phyloP scores from a whole-genome alignment of 1,140 invertebrate species.

The Pentalonia nigronervosa region DNA sequence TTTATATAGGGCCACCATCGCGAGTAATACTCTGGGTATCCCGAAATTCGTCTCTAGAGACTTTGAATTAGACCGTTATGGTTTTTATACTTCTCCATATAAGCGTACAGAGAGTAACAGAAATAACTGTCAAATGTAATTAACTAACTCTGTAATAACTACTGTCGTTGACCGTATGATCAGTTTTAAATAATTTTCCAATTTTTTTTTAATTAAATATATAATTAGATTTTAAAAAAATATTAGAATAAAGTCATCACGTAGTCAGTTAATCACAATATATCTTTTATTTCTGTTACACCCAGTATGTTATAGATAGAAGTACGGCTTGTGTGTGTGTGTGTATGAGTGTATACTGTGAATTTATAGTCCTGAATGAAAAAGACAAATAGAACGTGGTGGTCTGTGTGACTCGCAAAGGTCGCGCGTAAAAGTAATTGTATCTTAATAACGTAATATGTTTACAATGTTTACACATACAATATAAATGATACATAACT shows the following conservation, averaged over 20 bases:
- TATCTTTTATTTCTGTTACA: background rate
- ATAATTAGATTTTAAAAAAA: too few species aligned
- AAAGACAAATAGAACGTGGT: background rate
- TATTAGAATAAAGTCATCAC: background rate
- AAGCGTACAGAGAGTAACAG: background rate
- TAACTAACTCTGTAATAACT: background rate
- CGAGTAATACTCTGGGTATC: background rate
- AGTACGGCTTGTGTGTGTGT: background rate
- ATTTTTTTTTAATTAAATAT: too few species aligned
- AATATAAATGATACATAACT: constrained; percentile 5
- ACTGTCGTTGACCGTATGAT: too few species aligned
- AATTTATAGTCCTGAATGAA: background rate
- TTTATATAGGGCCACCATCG: background rate
- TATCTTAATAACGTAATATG: background rate
- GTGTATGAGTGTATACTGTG: background rate
- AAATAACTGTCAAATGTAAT: background rate
- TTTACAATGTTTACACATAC: background rate
- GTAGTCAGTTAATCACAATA: background rate
- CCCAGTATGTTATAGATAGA: background rate
- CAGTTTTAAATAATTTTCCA: too few species aligned
- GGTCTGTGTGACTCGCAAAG: background rate
- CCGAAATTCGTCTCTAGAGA: constrained; percentile 2
- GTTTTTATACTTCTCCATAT: background rate
- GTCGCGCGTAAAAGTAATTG: background rate
- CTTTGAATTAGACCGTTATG: background rate